Conservation (phyloP, 2,797 vertebrate species). For the Erpetoichthys calabaricus region DNA sequence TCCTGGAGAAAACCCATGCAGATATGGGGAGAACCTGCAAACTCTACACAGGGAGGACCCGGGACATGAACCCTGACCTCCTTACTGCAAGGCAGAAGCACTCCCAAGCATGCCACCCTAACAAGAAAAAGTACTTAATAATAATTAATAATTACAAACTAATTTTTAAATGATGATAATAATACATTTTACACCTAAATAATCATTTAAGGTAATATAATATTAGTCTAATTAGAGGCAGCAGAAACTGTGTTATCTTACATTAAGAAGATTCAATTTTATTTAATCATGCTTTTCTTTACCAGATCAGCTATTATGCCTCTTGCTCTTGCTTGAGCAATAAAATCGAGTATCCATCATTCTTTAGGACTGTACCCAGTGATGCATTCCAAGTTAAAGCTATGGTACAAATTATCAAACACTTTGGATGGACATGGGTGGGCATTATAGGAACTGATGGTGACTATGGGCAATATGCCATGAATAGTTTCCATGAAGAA, state of each 20-base stretch:
- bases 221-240: no score
- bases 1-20: no score
- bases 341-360: slow-evolving; percentile 27
- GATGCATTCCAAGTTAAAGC: slow-evolving; percentile 28
- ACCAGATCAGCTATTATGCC: slow-evolving; percentile 33
- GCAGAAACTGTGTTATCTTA: no score
- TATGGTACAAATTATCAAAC: slow-evolving; percentile 23
- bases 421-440: slow-evolving; percentile 33
- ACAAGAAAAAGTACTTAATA: not conserved
- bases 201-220: no score
- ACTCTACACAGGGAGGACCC: no score
- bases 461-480: slow-evolving; percentile 27
- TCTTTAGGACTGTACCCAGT: slow-evolving; percentile 34
- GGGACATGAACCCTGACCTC: no score
- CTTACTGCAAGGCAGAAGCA: no score
- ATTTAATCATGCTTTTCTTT: not conserved
- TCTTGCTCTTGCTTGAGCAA: slow-evolving; percentile 30
- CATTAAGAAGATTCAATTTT: not conserved
- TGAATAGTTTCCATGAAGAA: slow-evolving; percentile 25
- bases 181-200: no score
- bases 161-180: no score
- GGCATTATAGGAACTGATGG: slow-evolving; percentile 25
- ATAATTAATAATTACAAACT: not conserved
- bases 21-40: no score
- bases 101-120: no score